Percentiles rank a stretch among this genome's conserved stretches.
phyloP scores from a whole-genome alignment of 2,888 invertebrate genomes.

The Cephus sareptanus region DNA sequence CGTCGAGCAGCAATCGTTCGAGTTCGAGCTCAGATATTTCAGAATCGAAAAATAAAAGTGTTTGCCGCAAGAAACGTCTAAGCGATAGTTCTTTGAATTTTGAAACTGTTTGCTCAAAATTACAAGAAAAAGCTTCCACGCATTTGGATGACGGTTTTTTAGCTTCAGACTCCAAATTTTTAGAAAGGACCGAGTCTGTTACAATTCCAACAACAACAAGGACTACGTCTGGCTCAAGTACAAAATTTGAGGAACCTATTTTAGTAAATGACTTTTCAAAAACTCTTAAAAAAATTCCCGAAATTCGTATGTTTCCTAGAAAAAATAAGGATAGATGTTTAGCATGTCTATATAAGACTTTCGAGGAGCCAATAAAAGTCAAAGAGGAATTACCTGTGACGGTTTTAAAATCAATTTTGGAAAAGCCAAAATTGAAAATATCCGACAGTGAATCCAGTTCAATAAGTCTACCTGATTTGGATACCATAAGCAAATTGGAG shows the following conservation, averaged over 20 bases:
- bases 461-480: constrained; percentile 22
- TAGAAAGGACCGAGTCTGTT: constrained; percentile 19
- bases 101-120: constrained; percentile 27
- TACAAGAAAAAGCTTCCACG: constrained; percentile 24
- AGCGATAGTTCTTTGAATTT: constrained; percentile 16
- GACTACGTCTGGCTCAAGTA: constrained; percentile 35
- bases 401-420: constrained; percentile 6
- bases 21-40: constrained; percentile 1
- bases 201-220: constrained; percentile 38
- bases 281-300: constrained; percentile 43
- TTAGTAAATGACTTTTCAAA: constrained; percentile 13
- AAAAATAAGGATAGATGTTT: constrained; percentile 52
- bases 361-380: constrained; percentile 9
- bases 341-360: constrained; percentile 51
- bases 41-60: neutral
- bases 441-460: constrained; percentile 30
- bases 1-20: constrained; percentile 3
- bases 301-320: constrained; percentile 44
- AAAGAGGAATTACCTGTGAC: constrained; percentile 19
- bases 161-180: constrained; percentile 8
- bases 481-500: neutral
- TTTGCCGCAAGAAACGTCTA: neutral
- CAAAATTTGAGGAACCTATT: constrained; percentile 18
- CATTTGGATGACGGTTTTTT: constrained; percentile 18
- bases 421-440: constrained; percentile 2